These are phyloP conservation scores for Cheilosia impressa DNA, from an alignment of 2,888 invertebrate species.

Conservation along the genomic window DNA sequence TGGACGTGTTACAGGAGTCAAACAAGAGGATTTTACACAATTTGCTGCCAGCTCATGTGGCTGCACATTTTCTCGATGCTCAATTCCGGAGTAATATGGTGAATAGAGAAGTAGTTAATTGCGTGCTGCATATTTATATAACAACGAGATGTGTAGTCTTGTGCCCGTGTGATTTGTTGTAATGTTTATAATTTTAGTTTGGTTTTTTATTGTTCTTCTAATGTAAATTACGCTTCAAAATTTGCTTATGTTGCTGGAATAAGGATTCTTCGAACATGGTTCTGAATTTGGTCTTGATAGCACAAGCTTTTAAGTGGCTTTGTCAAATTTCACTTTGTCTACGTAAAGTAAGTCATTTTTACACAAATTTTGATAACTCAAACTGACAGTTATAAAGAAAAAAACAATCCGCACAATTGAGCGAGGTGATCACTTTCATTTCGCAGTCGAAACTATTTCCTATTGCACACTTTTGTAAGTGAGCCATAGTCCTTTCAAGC, in stretches of 20 bases:
- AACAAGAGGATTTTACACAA: slow-evolving; percentile 95
- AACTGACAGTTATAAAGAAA: no score
- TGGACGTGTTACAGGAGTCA: slow-evolving; percentile 96
- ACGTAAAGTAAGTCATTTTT: no score
- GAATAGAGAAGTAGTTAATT: slow-evolving; percentile 78
- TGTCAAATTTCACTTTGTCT: no score
- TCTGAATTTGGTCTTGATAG: no score
- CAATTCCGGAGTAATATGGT: slow-evolving; percentile 95
- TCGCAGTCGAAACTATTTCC: no score
- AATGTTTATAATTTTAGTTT: not conserved
- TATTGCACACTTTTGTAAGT: no score
- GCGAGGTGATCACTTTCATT: no score
- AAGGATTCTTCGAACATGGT: slow-evolving; percentile 6
- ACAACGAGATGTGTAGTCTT: slow-evolving; percentile 17
- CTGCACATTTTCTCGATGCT: slow-evolving; percentile 95
- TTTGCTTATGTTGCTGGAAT: slow-evolving; percentile 27
- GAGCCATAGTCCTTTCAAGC: no score
- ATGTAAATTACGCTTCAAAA: slow-evolving; percentile 1
- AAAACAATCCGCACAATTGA: no score
- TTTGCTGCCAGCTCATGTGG: slow-evolving; percentile 95
- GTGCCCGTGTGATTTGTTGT: slow-evolving; percentile 40
- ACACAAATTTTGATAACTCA: no score
- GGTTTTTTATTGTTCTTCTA: slow-evolving; percentile 7
- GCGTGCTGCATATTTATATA: slow-evolving; percentile 52
- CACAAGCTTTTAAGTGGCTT: no score